Evolutionary conservation across 2,113 vertebrate genomes (phyloP).

Genomic region (Megaceryle torquata): DNA sequence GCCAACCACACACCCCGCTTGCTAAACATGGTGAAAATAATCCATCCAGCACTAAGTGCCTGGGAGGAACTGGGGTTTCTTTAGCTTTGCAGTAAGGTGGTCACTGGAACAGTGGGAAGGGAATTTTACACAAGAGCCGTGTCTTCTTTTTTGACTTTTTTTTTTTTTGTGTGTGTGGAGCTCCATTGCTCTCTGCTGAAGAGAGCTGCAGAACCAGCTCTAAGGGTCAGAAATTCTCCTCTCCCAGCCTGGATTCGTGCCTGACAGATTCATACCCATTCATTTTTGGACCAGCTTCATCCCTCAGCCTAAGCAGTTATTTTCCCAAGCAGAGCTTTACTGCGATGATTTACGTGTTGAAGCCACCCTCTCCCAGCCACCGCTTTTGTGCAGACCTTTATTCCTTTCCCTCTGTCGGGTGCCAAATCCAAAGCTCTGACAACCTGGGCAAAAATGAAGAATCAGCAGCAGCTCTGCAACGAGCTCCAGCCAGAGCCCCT

Average conservation of each 20-base stretch:
- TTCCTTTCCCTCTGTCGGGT: neutral
- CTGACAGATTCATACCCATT: neutral
- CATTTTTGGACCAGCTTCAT: neutral
- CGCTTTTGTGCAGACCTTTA: neutral
- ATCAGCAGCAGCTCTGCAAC: neutral
- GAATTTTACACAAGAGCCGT: accelerated
- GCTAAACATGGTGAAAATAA: neutral
- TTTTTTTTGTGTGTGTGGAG: neutral
- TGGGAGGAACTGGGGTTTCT: neutral
- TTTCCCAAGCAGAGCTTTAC: neutral
- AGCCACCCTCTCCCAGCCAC: neutral
- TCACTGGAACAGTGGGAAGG: neutral
- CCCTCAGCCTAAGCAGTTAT: neutral
- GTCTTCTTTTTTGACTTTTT: neutral
- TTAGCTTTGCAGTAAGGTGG: neutral
- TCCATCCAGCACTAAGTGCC: neutral
- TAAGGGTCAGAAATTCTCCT: neutral
- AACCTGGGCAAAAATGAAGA: too few species aligned
- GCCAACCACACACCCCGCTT: neutral
- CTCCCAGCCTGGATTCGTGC: neutral
- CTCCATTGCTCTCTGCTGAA: accelerated
- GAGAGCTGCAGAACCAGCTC: neutral
- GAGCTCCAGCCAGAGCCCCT: neutral
- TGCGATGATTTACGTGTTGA: accelerated
- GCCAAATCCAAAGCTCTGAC: neutral